Evolutionary conservation across 2,888 invertebrate genomes (phyloP), one percentile per base, ranked within the genome.

Genomic region (Agrilus mali): DNA sequence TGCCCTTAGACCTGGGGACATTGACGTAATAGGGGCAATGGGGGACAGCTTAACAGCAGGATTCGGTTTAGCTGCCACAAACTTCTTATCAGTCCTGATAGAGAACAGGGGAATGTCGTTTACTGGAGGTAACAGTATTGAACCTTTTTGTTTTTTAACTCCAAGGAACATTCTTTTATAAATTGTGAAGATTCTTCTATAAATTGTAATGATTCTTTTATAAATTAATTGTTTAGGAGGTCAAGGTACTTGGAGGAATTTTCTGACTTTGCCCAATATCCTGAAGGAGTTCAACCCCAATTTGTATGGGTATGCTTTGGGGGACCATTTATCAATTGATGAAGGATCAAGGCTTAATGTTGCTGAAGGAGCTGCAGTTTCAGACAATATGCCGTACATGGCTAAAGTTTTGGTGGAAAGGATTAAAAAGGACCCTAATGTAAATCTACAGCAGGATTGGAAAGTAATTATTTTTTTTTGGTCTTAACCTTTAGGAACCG

Each of bases 211-310:
- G 7, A 20, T 3, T 20, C 7, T 4, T 20, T 20, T 20, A 5
- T 6, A 20, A 5, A 4, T 1, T 6, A 20, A 20, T 44, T 47
- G 48, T 54, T 31, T 49, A 69, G 70, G 77, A 5, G 76, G 76
- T 0, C 66, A 72, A 54, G 68, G 61, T 7, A 68, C 64, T 22
- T 77, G 76, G 76, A 62, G 68, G 34, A 60, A 69, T 44, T 71
- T 63, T 53, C 52, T 75, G n/a, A 77, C 76, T 1, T 36, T 77
- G 35, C 75, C 77, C 10, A 77, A 78, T 59, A 74, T 78, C 36
- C 54, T 79, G 13, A 76, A 76, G 54, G 75, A 72, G 55, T 82
- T 75, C 58, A 82, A 81, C 61, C 76, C 77, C 0, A 69, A 75
- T 36, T 57, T 82, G 14, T 64, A 77, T 41, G 82, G 82, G 0